Conservation (phyloP, 2,888 invertebrate genomes). For the Chelonus formosanus region DNA sequence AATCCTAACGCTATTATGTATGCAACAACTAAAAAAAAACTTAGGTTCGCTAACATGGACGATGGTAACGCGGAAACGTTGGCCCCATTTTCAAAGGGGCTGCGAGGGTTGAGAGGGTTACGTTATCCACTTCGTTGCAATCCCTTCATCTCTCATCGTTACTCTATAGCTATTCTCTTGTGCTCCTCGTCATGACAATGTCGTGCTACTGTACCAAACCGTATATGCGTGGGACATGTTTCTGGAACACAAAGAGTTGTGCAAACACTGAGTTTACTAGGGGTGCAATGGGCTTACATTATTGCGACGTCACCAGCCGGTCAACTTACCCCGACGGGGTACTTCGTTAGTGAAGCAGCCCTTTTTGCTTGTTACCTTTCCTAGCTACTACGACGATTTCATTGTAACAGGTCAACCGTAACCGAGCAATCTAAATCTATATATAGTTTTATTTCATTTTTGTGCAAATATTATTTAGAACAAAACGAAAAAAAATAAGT, state of each 20-base stretch:
- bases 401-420: background rate
- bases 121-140: slow-evolving; percentile 38
- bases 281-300: slow-evolving; percentile 47
- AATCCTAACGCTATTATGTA: slow-evolving; percentile 65
- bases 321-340: slow-evolving; percentile 49
- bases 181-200: slow-evolving; percentile 32
- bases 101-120: slow-evolving; percentile 26
- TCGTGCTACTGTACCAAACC: background rate
- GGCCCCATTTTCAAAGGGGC: slow-evolving; percentile 40
- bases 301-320: slow-evolving; percentile 50
- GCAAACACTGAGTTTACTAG: slow-evolving; percentile 54
- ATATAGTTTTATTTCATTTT: slow-evolving; percentile 1
- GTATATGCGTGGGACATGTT: slow-evolving; percentile 46
- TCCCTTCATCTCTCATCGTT: slow-evolving; percentile 14
- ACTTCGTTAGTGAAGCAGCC: slow-evolving; percentile 61
- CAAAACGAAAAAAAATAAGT: too few relatives aligned
- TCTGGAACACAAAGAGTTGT: slow-evolving; percentile 60
- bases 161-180: slow-evolving; percentile 9
- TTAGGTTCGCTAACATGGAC: slow-evolving; percentile 46
- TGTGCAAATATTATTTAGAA: too few relatives aligned
- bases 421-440: background rate
- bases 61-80: slow-evolving; percentile 44
- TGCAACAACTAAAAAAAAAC: slow-evolving; percentile 56
- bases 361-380: slow-evolving; percentile 55
- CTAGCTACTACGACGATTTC: slow-evolving; percentile 48